Evolutionary conservation across 2,797 vertebrate species (phyloP), one percentile per base, ranked within the genome.

Genomic region (Sebastes steindachneri): DNA sequence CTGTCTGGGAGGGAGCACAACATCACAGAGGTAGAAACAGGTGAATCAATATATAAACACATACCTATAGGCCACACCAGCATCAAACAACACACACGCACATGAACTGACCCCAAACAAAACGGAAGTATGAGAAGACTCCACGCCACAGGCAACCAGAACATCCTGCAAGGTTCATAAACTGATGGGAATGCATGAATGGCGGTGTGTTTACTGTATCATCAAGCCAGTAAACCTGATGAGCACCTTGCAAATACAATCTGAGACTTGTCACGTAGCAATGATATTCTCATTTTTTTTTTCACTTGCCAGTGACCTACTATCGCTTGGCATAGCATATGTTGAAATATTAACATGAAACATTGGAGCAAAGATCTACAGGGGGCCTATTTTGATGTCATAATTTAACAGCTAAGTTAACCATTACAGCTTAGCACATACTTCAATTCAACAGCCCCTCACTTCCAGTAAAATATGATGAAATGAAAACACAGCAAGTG

Each of bases 21-120:
- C 78, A 90, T 90, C 88, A 79, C 45, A 83, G 64, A 93, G 90
- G 45, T 76, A 90, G 78, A 87, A 94, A 87, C 45, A 94, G 83
- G 72, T 86, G 86, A 95, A 94, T 95, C 94, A 84, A 95, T 95
- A 93, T 91, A 90, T 26, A 83, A 60, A 82, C 75, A 64, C 85
- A 83, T 68, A 86, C 76, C 58, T 57, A 67, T 51, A 31, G 81
- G 77, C 79, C 62, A 29, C 70, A 48, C 48, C 48, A 53, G 19
- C 66, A 31, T 75, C 75, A 70, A 19, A 75, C 82, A 62, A 12
- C 62, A 54, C 68, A 41, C 37, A 37, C 72, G 77, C 62, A 79
- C 80, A 48, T 4, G 51, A 68, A 77, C 54, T 41, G n/a, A 77
- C 68, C 62, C 80, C 21, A 19, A 59, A 59, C 19, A 28, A 70